Percentiles rank a stretch among this genome's conserved stretches.
These are phyloP conservation scores for Crotalus helleri DNA, from an alignment of 2,113 vertebrate genomes.

Conservation along the genomic window DNA sequence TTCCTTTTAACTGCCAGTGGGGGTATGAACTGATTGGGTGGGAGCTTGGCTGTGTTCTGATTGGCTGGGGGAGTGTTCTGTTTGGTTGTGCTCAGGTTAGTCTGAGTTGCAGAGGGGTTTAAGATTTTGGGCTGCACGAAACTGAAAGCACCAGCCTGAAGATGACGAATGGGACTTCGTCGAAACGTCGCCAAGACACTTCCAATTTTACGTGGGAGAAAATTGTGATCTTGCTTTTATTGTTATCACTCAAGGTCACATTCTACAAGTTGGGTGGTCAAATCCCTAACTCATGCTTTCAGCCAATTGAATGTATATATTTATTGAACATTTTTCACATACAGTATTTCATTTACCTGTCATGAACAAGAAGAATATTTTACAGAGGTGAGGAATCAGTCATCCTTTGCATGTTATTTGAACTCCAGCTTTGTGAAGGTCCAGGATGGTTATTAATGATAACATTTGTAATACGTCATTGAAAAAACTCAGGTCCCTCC, in stretches of 20 bases:
- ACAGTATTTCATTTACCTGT: background rate
- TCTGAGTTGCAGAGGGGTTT: too few relatives aligned
- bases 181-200: too few relatives aligned
- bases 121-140: too few relatives aligned
- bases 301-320: background rate
- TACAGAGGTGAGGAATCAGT: background rate
- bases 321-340: background rate
- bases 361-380: background rate
- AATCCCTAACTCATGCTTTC: background rate
- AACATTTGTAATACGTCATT: background rate
- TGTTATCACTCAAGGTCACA: background rate
- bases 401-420: background rate
- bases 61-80: too few relatives aligned
- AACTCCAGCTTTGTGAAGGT: background rate
- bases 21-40: too few relatives aligned
- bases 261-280: background rate
- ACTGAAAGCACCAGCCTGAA: too few relatives aligned
- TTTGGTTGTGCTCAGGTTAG: too few relatives aligned
- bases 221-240: background rate
- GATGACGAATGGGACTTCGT: too few relatives aligned
- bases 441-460: background rate
- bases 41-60: too few relatives aligned
- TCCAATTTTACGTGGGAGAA: too few relatives aligned
- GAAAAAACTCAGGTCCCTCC: background rate
- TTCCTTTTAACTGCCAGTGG: too few relatives aligned